Conservation (phyloP, 1,140 invertebrate genomes). For the Trachymyrmex septentrionalis region DNA sequence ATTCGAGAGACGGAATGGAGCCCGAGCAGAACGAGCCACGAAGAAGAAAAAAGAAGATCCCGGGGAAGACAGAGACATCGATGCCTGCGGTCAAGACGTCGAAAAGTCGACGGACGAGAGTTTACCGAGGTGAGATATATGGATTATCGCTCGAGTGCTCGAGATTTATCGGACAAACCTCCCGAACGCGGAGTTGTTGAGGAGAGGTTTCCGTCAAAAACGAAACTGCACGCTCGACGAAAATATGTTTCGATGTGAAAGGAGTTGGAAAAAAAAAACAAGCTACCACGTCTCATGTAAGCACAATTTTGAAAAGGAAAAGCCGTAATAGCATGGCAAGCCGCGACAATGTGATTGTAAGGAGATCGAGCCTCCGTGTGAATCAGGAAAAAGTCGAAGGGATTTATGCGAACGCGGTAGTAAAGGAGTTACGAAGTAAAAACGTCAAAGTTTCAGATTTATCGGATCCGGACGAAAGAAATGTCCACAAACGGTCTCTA, state of each 20-base stretch:
- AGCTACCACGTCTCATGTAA: background rate
- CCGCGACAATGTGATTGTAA: background rate
- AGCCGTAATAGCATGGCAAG: background rate
- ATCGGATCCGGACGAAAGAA: slow-evolving; percentile 38
- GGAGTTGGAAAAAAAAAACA: background rate
- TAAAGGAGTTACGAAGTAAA: slow-evolving; percentile 51
- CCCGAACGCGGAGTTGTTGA: slow-evolving; percentile 28
- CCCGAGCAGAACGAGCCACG: slow-evolving; percentile 1
- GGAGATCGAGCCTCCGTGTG: slow-evolving; percentile 1
- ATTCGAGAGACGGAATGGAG: slow-evolving; percentile 35
- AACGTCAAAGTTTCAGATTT: slow-evolving; percentile 59
- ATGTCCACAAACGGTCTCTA: slow-evolving; percentile 1
- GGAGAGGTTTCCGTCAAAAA: slow-evolving; percentile 48
- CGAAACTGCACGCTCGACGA: slow-evolving; percentile 45
- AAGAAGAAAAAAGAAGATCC: background rate
- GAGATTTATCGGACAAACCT: slow-evolving; percentile 35
- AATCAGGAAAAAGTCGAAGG: slow-evolving; percentile 25
- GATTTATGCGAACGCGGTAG: slow-evolving; percentile 43
- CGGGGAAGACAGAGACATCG: slow-evolving; percentile 38
- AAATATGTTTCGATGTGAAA: slow-evolving; percentile 38
- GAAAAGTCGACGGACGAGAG: slow-evolving; percentile 57
- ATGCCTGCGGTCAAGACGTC: slow-evolving; percentile 48
- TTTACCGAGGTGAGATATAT: slow-evolving; percentile 43
- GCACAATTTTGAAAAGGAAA: background rate
- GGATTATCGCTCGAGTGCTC: slow-evolving; percentile 38